Evolutionary conservation across 2,888 invertebrate genomes (phyloP).

Genomic region (Acanthosepion pharaonis): DNA sequence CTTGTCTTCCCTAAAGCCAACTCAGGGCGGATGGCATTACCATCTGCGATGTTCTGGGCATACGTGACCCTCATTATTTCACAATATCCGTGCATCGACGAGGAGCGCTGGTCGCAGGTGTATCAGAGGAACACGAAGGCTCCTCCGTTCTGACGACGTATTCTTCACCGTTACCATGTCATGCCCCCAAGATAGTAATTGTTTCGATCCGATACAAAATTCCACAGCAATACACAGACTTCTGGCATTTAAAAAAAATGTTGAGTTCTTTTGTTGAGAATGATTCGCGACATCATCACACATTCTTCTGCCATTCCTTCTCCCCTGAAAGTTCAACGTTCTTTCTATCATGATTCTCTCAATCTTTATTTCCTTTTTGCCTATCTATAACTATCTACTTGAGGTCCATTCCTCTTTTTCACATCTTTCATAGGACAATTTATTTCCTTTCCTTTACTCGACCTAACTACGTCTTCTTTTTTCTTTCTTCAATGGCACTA

Average conservation of each 20-base stretch:
- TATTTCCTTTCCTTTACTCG: too few relatives aligned
- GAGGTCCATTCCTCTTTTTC: too few relatives aligned
- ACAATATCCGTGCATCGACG: slow-evolving; percentile 17
- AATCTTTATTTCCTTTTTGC: not conserved
- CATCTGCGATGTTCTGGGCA: slow-evolving; percentile 13
- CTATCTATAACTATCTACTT: too few relatives aligned
- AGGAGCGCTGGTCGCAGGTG: not conserved
- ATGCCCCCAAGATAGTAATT: not conserved
- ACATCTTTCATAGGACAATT: too few relatives aligned
- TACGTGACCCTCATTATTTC: slow-evolving; percentile 1
- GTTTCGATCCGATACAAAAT: not conserved
- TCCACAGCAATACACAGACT: not conserved
- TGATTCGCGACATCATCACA: not conserved
- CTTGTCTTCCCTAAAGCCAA: not conserved
- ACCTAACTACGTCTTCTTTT: too few relatives aligned
- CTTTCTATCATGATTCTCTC: not conserved
- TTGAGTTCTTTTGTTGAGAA: not conserved
- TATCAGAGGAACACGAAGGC: not conserved
- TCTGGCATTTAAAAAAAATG: slow-evolving; percentile 6
- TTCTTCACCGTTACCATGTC: not conserved
- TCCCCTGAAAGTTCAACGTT: not conserved
- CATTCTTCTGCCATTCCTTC: not conserved
- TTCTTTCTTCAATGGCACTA: too few relatives aligned
- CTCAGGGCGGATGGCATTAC: not conserved
- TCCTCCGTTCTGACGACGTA: slow-evolving; percentile 18